Base-by-base conservation (phyloP, 2,113 vertebrate genomes). In the Oostethus manadensis region DNA sequence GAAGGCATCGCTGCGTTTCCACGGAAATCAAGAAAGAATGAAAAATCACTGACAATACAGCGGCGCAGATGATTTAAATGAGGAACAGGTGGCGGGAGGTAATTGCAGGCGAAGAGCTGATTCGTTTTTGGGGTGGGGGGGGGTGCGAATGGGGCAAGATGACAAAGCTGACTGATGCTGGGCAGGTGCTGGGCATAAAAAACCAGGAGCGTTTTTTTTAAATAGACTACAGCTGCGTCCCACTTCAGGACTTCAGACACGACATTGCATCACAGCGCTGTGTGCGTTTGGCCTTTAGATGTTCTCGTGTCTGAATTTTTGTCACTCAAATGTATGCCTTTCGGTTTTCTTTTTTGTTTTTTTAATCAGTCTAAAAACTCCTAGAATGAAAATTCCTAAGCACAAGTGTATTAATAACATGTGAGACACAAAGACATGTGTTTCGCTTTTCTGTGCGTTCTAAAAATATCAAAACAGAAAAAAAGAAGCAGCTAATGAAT, bases 81-180 rank as follows among this genome's bases (percentile, higher is more conserved):
- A 55, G 53, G 53, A 55, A 55, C 53, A 55, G 53, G 53, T 55
- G 53, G 53, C 33, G 16, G 35, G 35, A 40, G 35, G n/a, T 55
- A 35, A 55, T 55, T 55, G 53, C 53, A 20, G 53, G 18, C 33
- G 53, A 55, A n/a, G 53, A 40, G 53, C 35, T 42, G 53, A 55
- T 55, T 55, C 11, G 53, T 55, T 54, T 54, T 10, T 35, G 53
- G 53, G 53, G n/a, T 33, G 35, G 20, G 53, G 10, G n/a, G 33
- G 15, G 21, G 38, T 14, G 38, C 13, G 11, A 55, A 55, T 20
- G 23, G 17, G 53, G 53, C 35, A 35, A 55, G 35, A 40, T 40
- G 53, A 55, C 53, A 55, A 55, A 18, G 38, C 38, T 42, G 53
- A 55, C 53, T 40, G 53, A 55, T 55, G 53, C 35, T 9, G 51